Percentiles rank a stretch among this genome's conserved stretches.
phyloP scores from a whole-genome alignment of 2,113 vertebrate species.

The Sigmodon hispidus region DNA sequence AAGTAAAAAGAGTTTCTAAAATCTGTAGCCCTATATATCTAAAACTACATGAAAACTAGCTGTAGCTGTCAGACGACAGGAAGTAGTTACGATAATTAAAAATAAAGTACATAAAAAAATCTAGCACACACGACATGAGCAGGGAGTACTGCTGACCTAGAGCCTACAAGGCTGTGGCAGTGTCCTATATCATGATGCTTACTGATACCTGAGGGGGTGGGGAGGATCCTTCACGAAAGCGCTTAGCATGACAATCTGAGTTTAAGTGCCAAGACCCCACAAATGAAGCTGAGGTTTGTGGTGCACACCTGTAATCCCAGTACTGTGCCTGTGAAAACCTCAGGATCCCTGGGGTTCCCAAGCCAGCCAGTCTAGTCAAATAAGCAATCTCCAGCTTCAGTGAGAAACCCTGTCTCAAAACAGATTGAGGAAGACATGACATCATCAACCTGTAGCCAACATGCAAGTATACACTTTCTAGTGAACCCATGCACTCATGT shows the following conservation, averaged over 20 bases:
- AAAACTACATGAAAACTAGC: conserved; percentile 13
- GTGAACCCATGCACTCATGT: neutral
- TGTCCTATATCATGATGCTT: neutral
- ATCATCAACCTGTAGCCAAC: neutral
- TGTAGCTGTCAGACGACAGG: neutral
- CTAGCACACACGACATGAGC: neutral
- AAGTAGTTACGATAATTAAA: neutral
- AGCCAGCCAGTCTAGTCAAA: neutral
- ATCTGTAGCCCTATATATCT: neutral
- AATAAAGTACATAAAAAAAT: neutral
- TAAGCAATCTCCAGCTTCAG: neutral
- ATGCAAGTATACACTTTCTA: neutral
- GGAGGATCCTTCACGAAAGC: neutral
- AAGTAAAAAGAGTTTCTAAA: conserved; percentile 39
- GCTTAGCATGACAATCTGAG: neutral
- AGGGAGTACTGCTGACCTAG: neutral
- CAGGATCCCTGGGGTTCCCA: neutral
- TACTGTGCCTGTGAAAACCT: neutral
- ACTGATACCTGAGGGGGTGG: neutral
- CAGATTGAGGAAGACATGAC: neutral
- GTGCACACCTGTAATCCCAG: neutral
- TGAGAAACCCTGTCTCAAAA: neutral
- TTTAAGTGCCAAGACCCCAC: neutral
- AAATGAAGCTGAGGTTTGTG: neutral
- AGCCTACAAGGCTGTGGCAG: neutral